Evolutionary conservation across 2,888 invertebrate genomes (phyloP).

Genomic region (Timandra comae): DNA sequence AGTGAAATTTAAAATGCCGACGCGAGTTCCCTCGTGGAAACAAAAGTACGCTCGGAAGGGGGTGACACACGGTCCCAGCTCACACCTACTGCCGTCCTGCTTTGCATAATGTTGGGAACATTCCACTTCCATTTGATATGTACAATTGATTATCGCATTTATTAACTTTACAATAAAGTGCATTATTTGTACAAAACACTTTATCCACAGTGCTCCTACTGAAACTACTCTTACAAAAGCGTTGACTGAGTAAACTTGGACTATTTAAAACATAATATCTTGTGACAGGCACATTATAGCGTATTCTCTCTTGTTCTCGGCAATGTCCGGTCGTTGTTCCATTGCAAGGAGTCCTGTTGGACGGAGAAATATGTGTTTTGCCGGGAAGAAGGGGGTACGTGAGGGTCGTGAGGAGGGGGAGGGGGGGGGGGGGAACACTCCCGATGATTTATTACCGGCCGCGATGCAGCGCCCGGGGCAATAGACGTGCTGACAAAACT

Average conservation of each 20-base stretch:
- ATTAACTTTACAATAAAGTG: no score
- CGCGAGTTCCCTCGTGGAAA: constrained; percentile 41
- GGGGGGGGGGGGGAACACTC: constrained; percentile 18
- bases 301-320: constrained; percentile 27
- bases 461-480: constrained; percentile 20
- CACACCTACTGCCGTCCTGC: constrained; percentile 15
- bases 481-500: constrained; percentile 19
- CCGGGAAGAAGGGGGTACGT: constrained; percentile 19
- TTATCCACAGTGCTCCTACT: no score
- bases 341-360: constrained; percentile 32
- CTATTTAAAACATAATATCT: background rate
- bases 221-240: constrained; percentile 23
- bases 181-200: no score
- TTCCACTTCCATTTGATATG: constrained; percentile 22
- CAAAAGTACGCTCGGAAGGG: constrained; percentile 34
- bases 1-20: constrained; percentile 58
- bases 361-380: constrained; percentile 46
- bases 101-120: constrained; percentile 44
- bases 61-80: constrained; percentile 12
- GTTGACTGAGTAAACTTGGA: background rate
- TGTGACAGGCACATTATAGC: constrained; percentile 1
- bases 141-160: constrained; percentile 40
- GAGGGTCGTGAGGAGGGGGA: no score
- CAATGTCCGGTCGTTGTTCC: constrained; percentile 35
- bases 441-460: constrained; percentile 41